These are phyloP conservation scores for Gymnopithys bicolor DNA, from an alignment of 2,797 vertebrate genomes.

Conservation along the genomic window DNA sequence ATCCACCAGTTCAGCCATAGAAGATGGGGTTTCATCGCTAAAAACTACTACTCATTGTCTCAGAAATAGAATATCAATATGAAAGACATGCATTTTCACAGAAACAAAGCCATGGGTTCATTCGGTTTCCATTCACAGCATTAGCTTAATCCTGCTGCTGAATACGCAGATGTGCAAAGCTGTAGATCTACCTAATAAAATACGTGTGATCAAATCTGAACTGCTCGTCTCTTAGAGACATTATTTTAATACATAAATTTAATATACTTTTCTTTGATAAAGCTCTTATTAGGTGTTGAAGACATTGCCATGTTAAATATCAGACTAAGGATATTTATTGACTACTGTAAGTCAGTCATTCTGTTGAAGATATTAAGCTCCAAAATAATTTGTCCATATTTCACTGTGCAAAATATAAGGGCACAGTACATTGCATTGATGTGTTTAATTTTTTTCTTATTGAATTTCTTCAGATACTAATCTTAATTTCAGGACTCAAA, in stretches of 20 bases:
- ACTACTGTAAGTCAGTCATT: background rate
- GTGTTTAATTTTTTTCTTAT: background rate
- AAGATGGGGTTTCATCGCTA: background rate
- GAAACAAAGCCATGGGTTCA: background rate
- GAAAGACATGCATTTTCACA: background rate
- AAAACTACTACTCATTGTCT: background rate
- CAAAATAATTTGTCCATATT: background rate
- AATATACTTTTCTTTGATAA: constrained; percentile 55
- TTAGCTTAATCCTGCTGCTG: constrained; percentile 10
- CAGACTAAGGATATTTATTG: constrained; percentile 25
- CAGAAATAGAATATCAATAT: background rate
- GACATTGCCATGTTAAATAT: constrained; percentile 30
- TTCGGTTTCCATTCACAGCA: background rate
- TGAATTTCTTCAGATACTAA: background rate
- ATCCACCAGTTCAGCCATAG: background rate
- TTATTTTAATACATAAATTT: constrained; percentile 44
- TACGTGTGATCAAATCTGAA: constrained; percentile 31
- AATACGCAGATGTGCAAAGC: background rate
- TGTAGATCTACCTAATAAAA: constrained; percentile 30
- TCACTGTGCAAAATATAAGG: background rate
- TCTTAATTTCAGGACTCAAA: background rate
- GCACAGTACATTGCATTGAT: background rate
- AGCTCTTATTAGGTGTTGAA: constrained; percentile 30
- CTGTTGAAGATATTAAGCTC: constrained; percentile 2
- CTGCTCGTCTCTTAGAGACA: constrained; percentile 22